Evolutionary conservation across 2,888 invertebrate genomes (phyloP), one percentile per base, ranked within the genome.

Genomic region (Aradus depressus): DNA sequence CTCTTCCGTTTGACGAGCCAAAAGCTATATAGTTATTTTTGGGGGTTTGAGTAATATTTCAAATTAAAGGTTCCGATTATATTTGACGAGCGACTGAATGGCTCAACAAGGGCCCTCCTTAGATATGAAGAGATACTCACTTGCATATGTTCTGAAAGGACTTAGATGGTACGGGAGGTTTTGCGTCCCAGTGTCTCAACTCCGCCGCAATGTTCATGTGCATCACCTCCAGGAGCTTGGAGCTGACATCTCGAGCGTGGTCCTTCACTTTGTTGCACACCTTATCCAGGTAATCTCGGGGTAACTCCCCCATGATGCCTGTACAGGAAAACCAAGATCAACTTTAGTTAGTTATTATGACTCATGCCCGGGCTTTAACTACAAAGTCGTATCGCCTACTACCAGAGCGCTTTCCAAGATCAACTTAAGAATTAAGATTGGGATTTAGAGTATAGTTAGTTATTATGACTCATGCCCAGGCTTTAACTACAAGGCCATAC

Each of bases 131-230:
- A 12, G 23, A 37, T 26, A 21, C 59, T 55, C 62, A 70, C 72
- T 81, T 80, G 41, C 87, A 87, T 64, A 90, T 84, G 70, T 80
- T 85, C 59, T 88, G 78, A 70, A 90, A 88, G 62, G 85, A 79
- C 66, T 84, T 81, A 12, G 95, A 96, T 37, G 97, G 96, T 63
- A 93, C 86, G 1, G 95, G 93, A 18, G 95, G 93, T 63, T 87
- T 83, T 1, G 92, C 91, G 67, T 92, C 90, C 95, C 96, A 98
- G 60, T 79, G 75, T 21, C 76, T 74, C 60, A 97, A 71, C 64
- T 92, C 89, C 55, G 79, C 80, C 43, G 80, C 77, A 39, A 95
- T 73, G 66, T 92, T 79, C 63, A 82, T 84, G 64, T 85, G 87
- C 61, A 96, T 88, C 64, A 97, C 91, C 43, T 81, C 76, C 58